phyloP scores from a whole-genome alignment of 2,113 vertebrate species.

The Lontra canadensis region DNA sequence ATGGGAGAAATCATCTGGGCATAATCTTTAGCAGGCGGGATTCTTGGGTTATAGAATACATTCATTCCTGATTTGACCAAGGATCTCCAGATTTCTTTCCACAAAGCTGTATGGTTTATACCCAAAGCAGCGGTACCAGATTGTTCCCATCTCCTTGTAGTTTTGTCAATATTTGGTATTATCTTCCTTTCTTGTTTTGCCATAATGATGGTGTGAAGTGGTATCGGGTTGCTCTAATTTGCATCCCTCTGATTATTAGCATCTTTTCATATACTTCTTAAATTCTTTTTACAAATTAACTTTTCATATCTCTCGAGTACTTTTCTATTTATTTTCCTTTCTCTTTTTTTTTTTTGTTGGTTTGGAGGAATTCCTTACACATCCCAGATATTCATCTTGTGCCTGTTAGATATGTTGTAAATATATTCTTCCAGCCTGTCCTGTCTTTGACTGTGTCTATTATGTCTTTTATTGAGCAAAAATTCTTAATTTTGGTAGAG shows the following conservation, averaged over 20 bases:
- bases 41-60: not conserved
- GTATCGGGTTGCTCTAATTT: not conserved
- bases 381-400: not conserved
- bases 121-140: not conserved
- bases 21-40: too few species aligned
- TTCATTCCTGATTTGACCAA: not conserved
- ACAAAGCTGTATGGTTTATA: not conserved
- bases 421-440: not conserved
- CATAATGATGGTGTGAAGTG: not conserved
- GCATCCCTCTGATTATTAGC: not conserved
- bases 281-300: not conserved
- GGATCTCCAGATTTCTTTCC: not conserved
- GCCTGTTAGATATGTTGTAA: not conserved
- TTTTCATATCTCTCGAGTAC: not conserved
- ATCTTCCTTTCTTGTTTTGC: not conserved
- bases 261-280: not conserved
- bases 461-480: not conserved
- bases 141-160: not conserved
- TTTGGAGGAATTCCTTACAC: not conserved
- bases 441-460: not conserved
- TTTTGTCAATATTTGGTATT: not conserved
- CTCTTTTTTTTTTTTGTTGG: conserved; percentile 29
- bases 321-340: not conserved
- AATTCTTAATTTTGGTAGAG: not conserved
- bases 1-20: not conserved